Conservation (phyloP, 2,888 invertebrate genomes). For the Tridacna crocea region DNA sequence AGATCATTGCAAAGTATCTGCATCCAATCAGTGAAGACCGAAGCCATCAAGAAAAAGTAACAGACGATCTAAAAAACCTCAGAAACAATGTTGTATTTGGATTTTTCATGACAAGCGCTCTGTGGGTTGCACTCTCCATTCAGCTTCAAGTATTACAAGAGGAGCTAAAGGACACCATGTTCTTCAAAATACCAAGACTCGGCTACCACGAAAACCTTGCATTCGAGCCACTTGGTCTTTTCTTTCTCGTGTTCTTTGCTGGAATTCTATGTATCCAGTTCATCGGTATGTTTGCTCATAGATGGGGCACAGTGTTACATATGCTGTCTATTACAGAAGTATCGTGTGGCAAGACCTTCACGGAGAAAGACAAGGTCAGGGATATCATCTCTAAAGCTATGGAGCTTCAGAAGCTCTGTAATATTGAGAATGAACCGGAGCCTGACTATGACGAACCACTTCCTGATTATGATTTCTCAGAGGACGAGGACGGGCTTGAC, state of each 20-base stretch:
- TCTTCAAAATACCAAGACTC: constrained; percentile 71
- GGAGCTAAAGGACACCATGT: constrained; percentile 88
- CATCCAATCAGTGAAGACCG: constrained; percentile 97
- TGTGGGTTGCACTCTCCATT: constrained; percentile 99
- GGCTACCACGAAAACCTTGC: constrained; percentile 59
- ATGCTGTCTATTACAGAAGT: constrained; percentile 98
- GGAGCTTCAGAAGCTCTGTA: constrained; percentile 73
- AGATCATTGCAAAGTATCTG: constrained; percentile 96
- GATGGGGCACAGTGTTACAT: constrained; percentile 98
- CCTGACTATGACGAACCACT: constrained; percentile 75
- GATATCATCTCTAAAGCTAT: constrained; percentile 72
- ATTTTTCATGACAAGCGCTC: constrained; percentile 96
- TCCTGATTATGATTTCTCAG: constrained; percentile 67
- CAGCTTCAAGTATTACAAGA: constrained; percentile 92
- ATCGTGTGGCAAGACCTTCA: constrained; percentile 67
- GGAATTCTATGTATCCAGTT: constrained; percentile 98
- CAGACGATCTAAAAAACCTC: constrained; percentile 69
- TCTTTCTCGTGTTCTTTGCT: constrained; percentile 99
- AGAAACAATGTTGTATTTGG: constrained; percentile 78
- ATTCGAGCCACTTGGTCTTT: constrained; percentile 89
- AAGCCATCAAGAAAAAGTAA: constrained; percentile 84
- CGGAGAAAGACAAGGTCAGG: constrained; percentile 71
- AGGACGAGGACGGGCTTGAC: constrained; percentile 63
- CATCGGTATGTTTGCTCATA: constrained; percentile 98
- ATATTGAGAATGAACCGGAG: constrained; percentile 75